Conservation (phyloP, 1,140 invertebrate species). For the Himalopsyche phryganea region DNA sequence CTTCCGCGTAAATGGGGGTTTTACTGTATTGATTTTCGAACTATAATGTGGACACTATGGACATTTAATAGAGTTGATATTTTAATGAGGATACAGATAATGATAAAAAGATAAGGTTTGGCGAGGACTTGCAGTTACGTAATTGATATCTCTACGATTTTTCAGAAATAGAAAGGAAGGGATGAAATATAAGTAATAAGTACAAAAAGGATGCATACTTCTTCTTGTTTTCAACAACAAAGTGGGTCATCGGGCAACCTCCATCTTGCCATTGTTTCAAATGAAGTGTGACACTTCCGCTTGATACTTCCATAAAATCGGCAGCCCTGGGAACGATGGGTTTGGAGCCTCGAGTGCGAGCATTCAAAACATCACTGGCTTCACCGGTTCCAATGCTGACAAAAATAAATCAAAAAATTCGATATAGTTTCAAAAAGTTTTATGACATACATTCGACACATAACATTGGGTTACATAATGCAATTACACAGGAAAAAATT, state of each 20-base stretch:
- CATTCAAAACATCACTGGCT: slow-evolving; percentile 80
- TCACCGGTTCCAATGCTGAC: slow-evolving; percentile 84
- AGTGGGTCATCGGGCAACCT: slow-evolving; percentile 93
- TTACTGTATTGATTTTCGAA: no score
- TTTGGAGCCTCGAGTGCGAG: slow-evolving; percentile 82
- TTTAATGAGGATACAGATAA: no score
- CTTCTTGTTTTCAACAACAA: slow-evolving; percentile 93
- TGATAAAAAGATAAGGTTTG: no score
- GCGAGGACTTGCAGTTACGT: no score
- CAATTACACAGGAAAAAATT: neutral
- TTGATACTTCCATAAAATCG: slow-evolving; percentile 88
- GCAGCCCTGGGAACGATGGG: slow-evolving; percentile 84
- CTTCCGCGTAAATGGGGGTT: no score
- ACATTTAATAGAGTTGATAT: no score
- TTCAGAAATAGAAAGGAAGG: no score
- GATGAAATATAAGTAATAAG: no score
- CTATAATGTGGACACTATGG: no score
- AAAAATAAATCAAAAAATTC: slow-evolving; percentile 11
- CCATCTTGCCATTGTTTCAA: slow-evolving; percentile 91
- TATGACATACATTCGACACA: neutral
- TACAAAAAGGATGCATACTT: slow-evolving; percentile 66
- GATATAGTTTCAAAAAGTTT: neutral
- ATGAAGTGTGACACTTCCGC: slow-evolving; percentile 86
- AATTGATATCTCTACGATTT: no score
- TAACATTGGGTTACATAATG: no score